These are phyloP conservation scores for Calypte anna DNA, from an alignment of 2,113 vertebrate genomes.

Conservation along the genomic window DNA sequence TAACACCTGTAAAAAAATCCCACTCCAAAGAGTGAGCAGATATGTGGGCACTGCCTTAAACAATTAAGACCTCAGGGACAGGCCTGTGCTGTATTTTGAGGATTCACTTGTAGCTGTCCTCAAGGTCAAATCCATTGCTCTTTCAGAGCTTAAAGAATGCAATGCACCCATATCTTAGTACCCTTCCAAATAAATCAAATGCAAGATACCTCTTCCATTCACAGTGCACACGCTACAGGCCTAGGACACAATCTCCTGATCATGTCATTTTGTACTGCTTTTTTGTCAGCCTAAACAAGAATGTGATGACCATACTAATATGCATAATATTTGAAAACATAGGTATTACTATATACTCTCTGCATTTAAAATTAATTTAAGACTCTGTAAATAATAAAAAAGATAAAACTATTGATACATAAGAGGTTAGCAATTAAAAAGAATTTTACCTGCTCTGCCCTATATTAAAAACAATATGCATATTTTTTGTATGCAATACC, in stretches of 20 bases:
- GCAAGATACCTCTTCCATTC: background rate
- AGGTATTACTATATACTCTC: background rate
- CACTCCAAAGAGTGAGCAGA: background rate
- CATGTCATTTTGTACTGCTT: background rate
- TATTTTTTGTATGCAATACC: background rate
- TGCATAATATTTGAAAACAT: background rate
- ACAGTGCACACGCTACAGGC: background rate
- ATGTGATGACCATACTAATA: background rate
- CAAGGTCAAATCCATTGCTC: background rate
- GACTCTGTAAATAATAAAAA: background rate
- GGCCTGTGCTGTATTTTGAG: background rate
- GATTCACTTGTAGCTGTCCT: background rate
- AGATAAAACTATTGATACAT: background rate
- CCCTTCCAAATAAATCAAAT: background rate
- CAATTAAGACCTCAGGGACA: background rate
- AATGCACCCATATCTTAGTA: background rate
- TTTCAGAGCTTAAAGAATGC: background rate
- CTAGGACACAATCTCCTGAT: background rate
- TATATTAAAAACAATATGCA: background rate
- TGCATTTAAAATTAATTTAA: background rate
- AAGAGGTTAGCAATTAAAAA: background rate
- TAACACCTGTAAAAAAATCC: background rate
- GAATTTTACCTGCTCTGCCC: background rate
- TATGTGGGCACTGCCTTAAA: background rate
- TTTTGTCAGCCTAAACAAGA: background rate